Percentiles rank a stretch among this genome's conserved stretches.
These are phyloP conservation scores for Carpatolechia fugitivella DNA, from an alignment of 2,888 invertebrate species.

Conservation along the genomic window DNA sequence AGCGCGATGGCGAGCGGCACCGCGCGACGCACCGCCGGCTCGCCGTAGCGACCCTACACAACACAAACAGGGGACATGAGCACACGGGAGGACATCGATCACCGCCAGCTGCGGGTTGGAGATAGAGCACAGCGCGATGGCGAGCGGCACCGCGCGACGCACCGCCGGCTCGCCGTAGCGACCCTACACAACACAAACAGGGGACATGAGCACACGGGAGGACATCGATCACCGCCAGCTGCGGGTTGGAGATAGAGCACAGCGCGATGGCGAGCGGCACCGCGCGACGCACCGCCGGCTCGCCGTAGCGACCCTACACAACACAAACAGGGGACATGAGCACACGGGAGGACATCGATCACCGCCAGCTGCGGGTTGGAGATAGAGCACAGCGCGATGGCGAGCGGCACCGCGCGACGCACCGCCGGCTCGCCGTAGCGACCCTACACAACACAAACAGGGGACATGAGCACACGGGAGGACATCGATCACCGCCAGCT, in stretches of 20 bases:
- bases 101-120: conserved; percentile 98
- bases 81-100: conserved; percentile 91
- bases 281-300: conserved; percentile 96
- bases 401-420: conserved; percentile 96
- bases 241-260: conserved; percentile 97
- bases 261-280: conserved; percentile 98
- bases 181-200: conserved; percentile 65
- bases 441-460: conserved; percentile 65
- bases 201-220: conserved; percentile 57
- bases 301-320: conserved; percentile 92
- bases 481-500: conserved; percentile 97
- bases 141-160: conserved; percentile 96
- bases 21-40: conserved; percentile 96
- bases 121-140: conserved; percentile 96
- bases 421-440: conserved; percentile 99
- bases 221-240: conserved; percentile 97
- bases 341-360: conserved; percentile 91
- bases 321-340: too few relatives aligned
- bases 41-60: conserved; percentile 92
- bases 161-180: conserved; percentile 99
- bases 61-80: too few relatives aligned
- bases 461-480: conserved; percentile 57
- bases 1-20: conserved; percentile 98
- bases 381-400: conserved; percentile 96
- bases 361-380: conserved; percentile 98